phyloP scores from a whole-genome alignment of 2,888 invertebrate genomes.

The Orgyia antiqua region DNA sequence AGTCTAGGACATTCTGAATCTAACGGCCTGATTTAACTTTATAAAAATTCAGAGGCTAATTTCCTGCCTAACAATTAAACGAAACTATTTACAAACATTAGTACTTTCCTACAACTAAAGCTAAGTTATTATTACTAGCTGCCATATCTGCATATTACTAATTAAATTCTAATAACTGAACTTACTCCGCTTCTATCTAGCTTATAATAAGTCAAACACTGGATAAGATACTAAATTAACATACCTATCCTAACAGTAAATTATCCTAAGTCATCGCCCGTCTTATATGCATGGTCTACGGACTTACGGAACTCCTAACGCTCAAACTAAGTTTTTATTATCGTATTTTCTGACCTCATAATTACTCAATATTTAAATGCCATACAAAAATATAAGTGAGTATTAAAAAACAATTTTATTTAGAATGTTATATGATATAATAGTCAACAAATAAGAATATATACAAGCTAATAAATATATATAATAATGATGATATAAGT shows the following conservation, averaged over 20 bases:
- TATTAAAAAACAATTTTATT: no score
- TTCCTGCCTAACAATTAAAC: no score
- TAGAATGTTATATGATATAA: no score
- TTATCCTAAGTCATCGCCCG: constrained; percentile 37
- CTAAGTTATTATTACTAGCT: no score
- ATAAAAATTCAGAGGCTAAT: constrained; percentile 22
- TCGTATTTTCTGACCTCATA: constrained; percentile 20
- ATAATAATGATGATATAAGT: constrained; percentile 22
- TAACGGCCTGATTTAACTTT: constrained; percentile 32
- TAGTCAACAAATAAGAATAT: no score
- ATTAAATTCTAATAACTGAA: no score
- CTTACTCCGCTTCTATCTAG: constrained; percentile 11
- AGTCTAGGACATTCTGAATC: constrained; percentile 32
- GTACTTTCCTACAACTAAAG: no score
- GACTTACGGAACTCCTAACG: no score
- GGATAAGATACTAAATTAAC: constrained; percentile 28
- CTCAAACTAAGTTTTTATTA: no score
- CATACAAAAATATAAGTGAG: constrained; percentile 9
- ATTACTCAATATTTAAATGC: constrained; percentile 9
- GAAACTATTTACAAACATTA: no score
- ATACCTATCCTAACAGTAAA: constrained; percentile 13
- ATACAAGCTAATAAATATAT: constrained; percentile 28
- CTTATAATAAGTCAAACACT: constrained; percentile 30
- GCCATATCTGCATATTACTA: no score
- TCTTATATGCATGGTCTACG: constrained; percentile 22